Percentiles rank a stretch among this genome's conserved stretches.
Conservation (phyloP, 2,888 invertebrate species). For the Rhagium mordax region DNA sequence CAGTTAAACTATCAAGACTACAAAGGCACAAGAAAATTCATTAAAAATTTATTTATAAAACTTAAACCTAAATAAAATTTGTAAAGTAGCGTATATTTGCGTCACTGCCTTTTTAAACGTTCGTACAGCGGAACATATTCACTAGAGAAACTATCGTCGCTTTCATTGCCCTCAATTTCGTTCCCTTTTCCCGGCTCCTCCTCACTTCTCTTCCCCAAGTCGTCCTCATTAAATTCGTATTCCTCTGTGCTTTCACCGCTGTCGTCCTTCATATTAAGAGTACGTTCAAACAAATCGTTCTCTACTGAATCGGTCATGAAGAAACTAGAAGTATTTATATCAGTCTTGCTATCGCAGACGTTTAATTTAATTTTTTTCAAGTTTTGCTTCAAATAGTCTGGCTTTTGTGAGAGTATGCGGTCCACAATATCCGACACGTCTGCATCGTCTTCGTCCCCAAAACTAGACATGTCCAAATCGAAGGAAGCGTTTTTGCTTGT, state of each 20-base stretch:
- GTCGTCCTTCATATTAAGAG: slow-evolving; percentile 65
- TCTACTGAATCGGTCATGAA: slow-evolving; percentile 64
- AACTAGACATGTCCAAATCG: slow-evolving; percentile 60
- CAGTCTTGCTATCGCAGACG: not conserved
- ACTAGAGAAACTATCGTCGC: slow-evolving; percentile 54
- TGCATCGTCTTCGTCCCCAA: slow-evolving; percentile 68
- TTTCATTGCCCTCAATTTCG: slow-evolving; percentile 18
- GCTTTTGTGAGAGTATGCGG: slow-evolving; percentile 68
- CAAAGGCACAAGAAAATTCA: too few relatives aligned
- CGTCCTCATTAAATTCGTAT: slow-evolving; percentile 45
- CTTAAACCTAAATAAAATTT: too few relatives aligned
- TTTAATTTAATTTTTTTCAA: slow-evolving; percentile 44
- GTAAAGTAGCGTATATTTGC: too few relatives aligned
- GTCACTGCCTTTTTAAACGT: slow-evolving; percentile 54
- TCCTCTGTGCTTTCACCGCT: slow-evolving; percentile 44
- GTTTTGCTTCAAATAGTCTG: slow-evolving; percentile 53
- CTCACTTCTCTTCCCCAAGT: slow-evolving; percentile 9
- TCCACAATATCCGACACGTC: slow-evolving; percentile 74
- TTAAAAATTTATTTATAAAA: too few relatives aligned
- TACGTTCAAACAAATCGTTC: slow-evolving; percentile 77
- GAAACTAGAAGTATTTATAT: slow-evolving; percentile 57
- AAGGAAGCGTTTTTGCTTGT: slow-evolving; percentile 31
- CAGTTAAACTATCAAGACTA: too few relatives aligned
- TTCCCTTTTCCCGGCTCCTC: not conserved
- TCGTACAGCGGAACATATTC: slow-evolving; percentile 59